Base-by-base conservation (phyloP, 1,140 invertebrate genomes). In the Ditylenchus dipsaci region DNA sequence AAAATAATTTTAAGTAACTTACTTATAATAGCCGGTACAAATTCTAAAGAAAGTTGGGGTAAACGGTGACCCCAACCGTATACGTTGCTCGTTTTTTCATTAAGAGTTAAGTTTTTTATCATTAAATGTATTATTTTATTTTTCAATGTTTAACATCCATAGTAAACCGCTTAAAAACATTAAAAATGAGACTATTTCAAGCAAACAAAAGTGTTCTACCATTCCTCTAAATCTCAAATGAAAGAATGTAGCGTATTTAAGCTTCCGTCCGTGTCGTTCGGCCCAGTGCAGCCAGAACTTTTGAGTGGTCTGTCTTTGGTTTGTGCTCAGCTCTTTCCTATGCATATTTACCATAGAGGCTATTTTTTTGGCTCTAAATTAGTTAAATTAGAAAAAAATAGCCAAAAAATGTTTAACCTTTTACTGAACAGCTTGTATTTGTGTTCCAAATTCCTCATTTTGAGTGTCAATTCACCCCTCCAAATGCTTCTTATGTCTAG, bases 281-380 rank as follows among this genome's bases (percentile, higher is more conserved):
- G 75, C 73, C 73, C 73, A 75, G 30, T 68, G 65, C 11, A 75
- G 61, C 75, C 73, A 75, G 53, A 79, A 75, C 29, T 67, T 56
- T 74, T 75, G 75, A 58, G 19, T 30, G 13, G 33, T 71, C 26
- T 67, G 23, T n/a, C 57, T 11, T 33, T 66, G 45, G 13, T 9
- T 60, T 27, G 30, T 29, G 27, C 57, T 38, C 30, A 74, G 43
- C 5, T 69, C 47, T 21, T 63, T 68, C 17, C 74, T 73, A 53
- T 78, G 67, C 13, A 42, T 58, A 15, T 53, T 66, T 7, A 78
- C 33, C 74, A 76, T 76, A 23, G 53, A 26, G 1, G 64, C 42
- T n/a, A 76, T 19, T 45, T 75, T 56, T 49, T 59, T 1, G 21
- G 76, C 76, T 47, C 76, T 49, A 26, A 53, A 17, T 53, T 53